Base-by-base conservation (phyloP, 2,888 invertebrate genomes). In the Pseudanteris insignis region DNA sequence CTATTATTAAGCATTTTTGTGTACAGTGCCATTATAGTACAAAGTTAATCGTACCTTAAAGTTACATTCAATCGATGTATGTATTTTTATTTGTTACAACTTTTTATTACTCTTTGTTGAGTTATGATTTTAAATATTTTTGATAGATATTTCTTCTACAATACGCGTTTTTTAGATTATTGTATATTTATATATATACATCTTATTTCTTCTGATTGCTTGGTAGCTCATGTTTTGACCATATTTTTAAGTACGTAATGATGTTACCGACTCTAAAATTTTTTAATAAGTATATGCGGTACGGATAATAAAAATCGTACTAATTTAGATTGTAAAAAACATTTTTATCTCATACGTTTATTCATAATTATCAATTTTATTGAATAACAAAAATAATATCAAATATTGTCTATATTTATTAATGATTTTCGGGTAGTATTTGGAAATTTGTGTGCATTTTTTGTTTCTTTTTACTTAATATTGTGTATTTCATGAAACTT, bases 21-120 rank as follows among this genome's bases (percentile, higher is more conserved):
- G 28, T 40, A 50, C 40, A 40, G 51, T 51, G 51, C 36, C 51
- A 41, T 10, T 21, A 41, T 34, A 51, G 41, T 47, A 30, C 47
- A 47, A 47, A 46, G 13, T 33, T 10, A 41, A 15, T 37, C 14
- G 37, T 37, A 37, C 10, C 14, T 37, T 26, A 11, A 14, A 7
- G 26, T 2, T 36, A 13, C 25, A 26, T 37, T 37, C 37, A 8
- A 26, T 37, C 14, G 21, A 21, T 34, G n/a, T n/a, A 2, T n/a
- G 6, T 26, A n/a, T 26, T 26, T n/a, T n/a, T 26, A n/a, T 6
- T 26, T 26, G 6, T 26, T 21, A 21, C 21, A 21, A 3, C 7
- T 21, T 21, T n/a, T n/a, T n/a, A n/a, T n/a, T n/a, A n/a, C n/a
- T 5, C 21, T 21, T 21, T 5, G 21, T 21, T 5, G 7, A 21